A percentile compares a stretch with the other conserved stretches of the same genome.
Conservation (phyloP, 2,797 vertebrate genomes). For the Crenichthys baileyi region DNA sequence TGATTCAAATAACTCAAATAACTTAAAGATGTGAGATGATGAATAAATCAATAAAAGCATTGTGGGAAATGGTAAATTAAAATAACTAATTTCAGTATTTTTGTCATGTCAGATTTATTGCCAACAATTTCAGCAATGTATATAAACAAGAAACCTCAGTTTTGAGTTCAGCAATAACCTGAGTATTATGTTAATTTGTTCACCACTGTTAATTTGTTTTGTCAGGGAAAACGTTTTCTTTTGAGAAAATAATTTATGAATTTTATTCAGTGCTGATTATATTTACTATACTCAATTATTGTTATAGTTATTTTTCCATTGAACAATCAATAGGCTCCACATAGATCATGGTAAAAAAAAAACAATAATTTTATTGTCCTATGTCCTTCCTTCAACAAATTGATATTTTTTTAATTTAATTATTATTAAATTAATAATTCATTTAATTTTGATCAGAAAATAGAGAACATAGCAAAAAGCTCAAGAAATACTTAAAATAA, state of each 20-base stretch:
- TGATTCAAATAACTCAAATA: conserved; percentile 7
- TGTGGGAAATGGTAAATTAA: neutral
- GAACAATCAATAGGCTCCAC: neutral
- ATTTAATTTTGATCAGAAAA: conserved; percentile 2
- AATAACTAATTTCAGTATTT: neutral
- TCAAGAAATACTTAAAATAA: conserved; percentile 43
- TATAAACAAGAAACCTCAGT: neutral
- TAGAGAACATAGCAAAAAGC: conserved; percentile 11
- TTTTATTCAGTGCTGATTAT: neutral
- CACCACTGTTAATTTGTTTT: neutral
- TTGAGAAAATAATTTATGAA: neutral
- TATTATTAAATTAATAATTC: no score
- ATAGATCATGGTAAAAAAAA: neutral
- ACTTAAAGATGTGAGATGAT: neutral
- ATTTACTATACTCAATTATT: neutral
- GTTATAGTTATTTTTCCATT: neutral
- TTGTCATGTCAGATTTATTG: neutral
- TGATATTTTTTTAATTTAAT: no score
- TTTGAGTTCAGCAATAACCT: neutral
- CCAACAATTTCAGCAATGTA: neutral
- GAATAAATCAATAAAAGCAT: neutral
- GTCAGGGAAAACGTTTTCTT: neutral
- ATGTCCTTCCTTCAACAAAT: no score
- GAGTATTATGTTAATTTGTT: neutral
- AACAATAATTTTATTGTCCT: no score